A percentile compares a stretch with the other conserved stretches of the same genome.
Conservation (phyloP, 1,140 invertebrate genomes). For the Drosophila nikananu region DNA sequence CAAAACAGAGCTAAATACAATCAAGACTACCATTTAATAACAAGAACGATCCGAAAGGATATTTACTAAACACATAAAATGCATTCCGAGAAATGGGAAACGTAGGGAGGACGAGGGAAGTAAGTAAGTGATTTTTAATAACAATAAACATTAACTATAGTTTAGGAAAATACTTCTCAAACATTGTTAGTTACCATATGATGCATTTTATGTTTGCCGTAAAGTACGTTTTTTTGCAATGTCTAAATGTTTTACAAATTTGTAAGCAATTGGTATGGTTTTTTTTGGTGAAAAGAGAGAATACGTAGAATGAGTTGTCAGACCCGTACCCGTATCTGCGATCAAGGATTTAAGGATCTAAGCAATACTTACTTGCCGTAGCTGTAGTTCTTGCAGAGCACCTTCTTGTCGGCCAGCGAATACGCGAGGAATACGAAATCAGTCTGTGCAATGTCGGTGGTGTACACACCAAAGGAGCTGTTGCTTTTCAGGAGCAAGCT, state of each 20-base stretch:
- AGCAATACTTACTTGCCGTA: conserved; percentile 70
- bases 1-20: neutral
- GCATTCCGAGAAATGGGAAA: conserved; percentile 53
- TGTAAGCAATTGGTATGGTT: conserved; percentile 49
- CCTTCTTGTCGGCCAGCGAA: conserved; percentile 60
- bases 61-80: conserved; percentile 48
- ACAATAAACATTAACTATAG: conserved; percentile 46
- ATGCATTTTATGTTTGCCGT: conserved; percentile 85
- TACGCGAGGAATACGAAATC: conserved; percentile 75
- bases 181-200: conserved; percentile 81
- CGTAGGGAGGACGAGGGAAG: conserved; percentile 29
- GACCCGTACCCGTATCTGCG: conserved; percentile 16
- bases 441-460: conserved; percentile 71
- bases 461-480: conserved; percentile 66
- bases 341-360: neutral
- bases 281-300: conserved; percentile 60
- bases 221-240: conserved; percentile 85
- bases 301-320: conserved; percentile 54
- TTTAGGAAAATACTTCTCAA: conserved; percentile 55
- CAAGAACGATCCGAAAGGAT: conserved; percentile 36
- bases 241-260: conserved; percentile 58
- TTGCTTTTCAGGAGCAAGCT: conserved; percentile 72
- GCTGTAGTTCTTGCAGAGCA: conserved; percentile 73
- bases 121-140: conserved; percentile 43
- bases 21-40: conserved; percentile 35